Conservation (phyloP, 2,113 vertebrate species). For the Pangasianodon gigas region DNA sequence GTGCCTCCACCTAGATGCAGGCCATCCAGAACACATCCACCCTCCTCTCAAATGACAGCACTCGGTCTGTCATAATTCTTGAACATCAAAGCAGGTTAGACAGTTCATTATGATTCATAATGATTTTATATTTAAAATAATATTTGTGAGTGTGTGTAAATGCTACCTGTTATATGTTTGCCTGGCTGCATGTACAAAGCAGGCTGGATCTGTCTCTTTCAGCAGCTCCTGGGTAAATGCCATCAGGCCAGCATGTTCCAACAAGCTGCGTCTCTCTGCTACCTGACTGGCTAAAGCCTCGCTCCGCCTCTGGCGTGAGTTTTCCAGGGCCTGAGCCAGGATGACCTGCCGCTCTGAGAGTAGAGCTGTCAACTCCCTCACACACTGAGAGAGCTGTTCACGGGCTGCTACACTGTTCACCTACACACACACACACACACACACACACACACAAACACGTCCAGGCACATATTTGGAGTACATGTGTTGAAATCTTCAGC, state of each 20-base stretch:
- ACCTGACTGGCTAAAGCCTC: conserved; percentile 82
- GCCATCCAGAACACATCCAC: neutral
- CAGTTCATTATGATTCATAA: neutral
- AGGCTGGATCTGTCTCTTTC: conserved; percentile 91
- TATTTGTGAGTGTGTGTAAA: neutral
- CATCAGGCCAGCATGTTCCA: conserved; percentile 91
- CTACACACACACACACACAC: conserved; percentile 69
- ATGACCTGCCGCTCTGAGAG: conserved; percentile 84
- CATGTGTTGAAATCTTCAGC: neutral
- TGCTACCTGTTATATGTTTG: conserved; percentile 88
- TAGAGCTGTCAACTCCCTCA: conserved; percentile 81
- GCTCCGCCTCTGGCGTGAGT: conserved; percentile 81
- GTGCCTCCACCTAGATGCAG: too few species aligned
- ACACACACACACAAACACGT: conserved; percentile 72
- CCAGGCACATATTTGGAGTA: conserved; percentile 48
- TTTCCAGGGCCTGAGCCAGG: conserved; percentile 83
- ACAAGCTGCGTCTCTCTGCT: conserved; percentile 82
- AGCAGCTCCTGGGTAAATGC: conserved; percentile 90
- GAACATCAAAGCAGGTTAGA: neutral
- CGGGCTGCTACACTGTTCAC: conserved; percentile 86
- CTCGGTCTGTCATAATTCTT: neutral
- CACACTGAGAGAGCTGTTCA: conserved; percentile 87
- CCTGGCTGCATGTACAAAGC: conserved; percentile 90
- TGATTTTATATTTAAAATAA: too few species aligned
- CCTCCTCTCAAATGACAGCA: neutral